Evolutionary conservation across 2,888 invertebrate genomes (phyloP), one percentile per base, ranked within the genome.

Genomic region (Cheilosia soror): DNA sequence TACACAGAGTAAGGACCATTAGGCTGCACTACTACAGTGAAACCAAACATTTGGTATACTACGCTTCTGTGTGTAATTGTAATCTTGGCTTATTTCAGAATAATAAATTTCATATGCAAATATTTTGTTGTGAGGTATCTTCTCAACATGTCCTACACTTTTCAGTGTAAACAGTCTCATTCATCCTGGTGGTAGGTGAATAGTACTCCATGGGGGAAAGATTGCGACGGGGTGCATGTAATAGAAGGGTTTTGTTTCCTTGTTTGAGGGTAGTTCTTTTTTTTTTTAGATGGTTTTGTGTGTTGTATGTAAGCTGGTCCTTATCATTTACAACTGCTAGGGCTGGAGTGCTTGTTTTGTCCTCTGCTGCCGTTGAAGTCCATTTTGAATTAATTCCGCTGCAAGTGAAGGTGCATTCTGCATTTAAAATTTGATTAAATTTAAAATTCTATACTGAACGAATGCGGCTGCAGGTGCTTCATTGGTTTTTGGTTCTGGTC

Each of bases 71-170:
- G 69, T 84, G 80, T 69, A 75, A 75, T 84, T 84, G 69, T 89
- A 90, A 90, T 91, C 90, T 90, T 91, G 89, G 91, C 90, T 91
- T 91, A 91, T 91, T 90, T 90, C 88, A 89, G 91, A 89, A 89
- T 90, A 90, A 90, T 91, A 91, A 90, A 90, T 91, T 90, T 88
- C 88, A 88, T 90, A 90, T 91, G 91, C 89, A 91, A 91, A 91
- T 91, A 89, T 90, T 90, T 89, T 84, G 82, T 85, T 86, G 88
- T 88, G 69, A 82, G 88, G 53, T 79, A 84, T 60, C 68, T 79
- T 44, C 63, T 84, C 65, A 47, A 63, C 80, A 65, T 80, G 77
- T 69, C 79, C 79, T 76, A 57, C 29, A 55, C 53, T 58, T 55
- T 72, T 76, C 53, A 44, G 33, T 71, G 53, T 29, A 58, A 71